A percentile compares a stretch with the other conserved stretches of the same genome.
These are phyloP conservation scores for Macrosteles quadrilineatus DNA, from an alignment of 1,140 invertebrate genomes.

Conservation along the genomic window DNA sequence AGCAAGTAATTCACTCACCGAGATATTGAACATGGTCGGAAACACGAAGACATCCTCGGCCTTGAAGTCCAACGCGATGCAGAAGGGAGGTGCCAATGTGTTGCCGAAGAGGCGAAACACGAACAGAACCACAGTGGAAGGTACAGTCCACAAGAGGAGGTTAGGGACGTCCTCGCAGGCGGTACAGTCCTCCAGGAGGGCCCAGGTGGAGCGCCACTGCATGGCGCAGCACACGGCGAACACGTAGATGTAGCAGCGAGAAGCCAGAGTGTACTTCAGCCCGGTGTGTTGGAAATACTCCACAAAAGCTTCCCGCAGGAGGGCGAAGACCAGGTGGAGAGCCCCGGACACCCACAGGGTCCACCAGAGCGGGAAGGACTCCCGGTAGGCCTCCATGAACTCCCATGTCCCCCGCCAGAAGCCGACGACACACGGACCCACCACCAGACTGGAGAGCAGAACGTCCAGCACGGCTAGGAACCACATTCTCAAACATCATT, in stretches of 20 bases:
- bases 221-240: conserved; percentile 59
- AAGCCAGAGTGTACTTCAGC: conserved; percentile 21
- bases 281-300: conserved; percentile 22
- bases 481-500: conserved; percentile 20
- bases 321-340: conserved; percentile 32
- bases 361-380: conserved; percentile 45
- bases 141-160: conserved; percentile 44
- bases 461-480: conserved; percentile 61
- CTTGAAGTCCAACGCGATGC: conserved; percentile 57
- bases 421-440: conserved; percentile 75
- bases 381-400: conserved; percentile 68
- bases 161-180: conserved; percentile 42
- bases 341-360: conserved; percentile 12
- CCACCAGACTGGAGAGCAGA: conserved; percentile 68
- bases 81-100: conserved; percentile 59
- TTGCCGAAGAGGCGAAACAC: conserved; percentile 57
- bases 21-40: conserved; percentile 58
- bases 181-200: conserved; percentile 53
- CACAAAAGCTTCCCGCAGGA: conserved; percentile 32
- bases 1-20: conserved; percentile 34
- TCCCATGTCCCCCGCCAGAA: conserved; percentile 86
- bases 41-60: conserved; percentile 60
- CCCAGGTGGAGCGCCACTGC: conserved; percentile 65
- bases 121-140: conserved; percentile 44
- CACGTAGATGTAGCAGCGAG: conserved; percentile 56